A percentile compares a stretch with the other conserved stretches of the same genome.
Conservation (phyloP, 2,888 invertebrate species). For the Xylota sylvarum region DNA sequence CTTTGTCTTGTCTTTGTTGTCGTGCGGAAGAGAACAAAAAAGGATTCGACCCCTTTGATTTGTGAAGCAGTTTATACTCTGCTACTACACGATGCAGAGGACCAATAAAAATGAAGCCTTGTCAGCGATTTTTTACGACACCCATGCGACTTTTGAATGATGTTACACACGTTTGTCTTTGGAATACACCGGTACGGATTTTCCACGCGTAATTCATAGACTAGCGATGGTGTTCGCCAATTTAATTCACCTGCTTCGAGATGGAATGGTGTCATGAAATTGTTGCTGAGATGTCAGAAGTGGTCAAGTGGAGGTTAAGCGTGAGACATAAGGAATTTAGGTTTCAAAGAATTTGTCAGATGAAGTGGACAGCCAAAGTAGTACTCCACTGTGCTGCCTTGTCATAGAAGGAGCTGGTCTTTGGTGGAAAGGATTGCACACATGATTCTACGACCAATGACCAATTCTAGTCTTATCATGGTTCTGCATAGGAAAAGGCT, state of each 20-base stretch:
- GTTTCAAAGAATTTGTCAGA: no score
- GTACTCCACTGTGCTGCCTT: no score
- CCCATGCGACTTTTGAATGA: slow-evolving; percentile 70
- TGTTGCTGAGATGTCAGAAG: slow-evolving; percentile 41
- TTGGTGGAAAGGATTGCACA: no score
- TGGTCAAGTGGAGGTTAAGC: no score
- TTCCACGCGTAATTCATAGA: slow-evolving; percentile 36
- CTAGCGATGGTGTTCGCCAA: slow-evolving; percentile 21
- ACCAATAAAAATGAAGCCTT: slow-evolving; percentile 75
- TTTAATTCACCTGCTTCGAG: slow-evolving; percentile 51
- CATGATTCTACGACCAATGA: no score
- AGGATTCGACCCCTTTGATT: slow-evolving; percentile 74
- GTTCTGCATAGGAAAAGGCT: no score
- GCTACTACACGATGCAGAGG: slow-evolving; percentile 61
- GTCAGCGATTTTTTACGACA: slow-evolving; percentile 77
- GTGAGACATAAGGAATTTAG: no score
- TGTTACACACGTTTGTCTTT: slow-evolving; percentile 59
- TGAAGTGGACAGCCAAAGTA: no score
- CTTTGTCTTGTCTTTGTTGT: slow-evolving; percentile 57
- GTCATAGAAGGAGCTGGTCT: no score
- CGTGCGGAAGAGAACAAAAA: slow-evolving; percentile 31
- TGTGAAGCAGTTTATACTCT: slow-evolving; percentile 14
- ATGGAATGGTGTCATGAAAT: slow-evolving; percentile 5
- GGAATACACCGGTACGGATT: slow-evolving; percentile 36
- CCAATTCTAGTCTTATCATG: no score